Conservation (phyloP, 2,888 invertebrate species). For the Serripes groenlandicus region DNA sequence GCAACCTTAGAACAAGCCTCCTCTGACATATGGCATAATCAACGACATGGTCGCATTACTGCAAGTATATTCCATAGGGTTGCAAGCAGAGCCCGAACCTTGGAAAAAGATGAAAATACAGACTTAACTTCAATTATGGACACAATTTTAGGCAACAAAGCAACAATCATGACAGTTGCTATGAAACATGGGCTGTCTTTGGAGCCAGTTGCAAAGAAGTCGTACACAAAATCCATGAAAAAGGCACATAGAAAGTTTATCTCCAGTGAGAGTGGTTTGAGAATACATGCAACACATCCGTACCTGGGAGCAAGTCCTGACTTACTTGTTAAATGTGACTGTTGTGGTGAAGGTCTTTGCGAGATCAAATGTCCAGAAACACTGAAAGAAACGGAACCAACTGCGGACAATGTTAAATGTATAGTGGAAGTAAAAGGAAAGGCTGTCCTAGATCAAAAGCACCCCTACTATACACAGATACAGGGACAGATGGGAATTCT, state of each 20-base stretch:
- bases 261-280: constrained; percentile 29
- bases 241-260: constrained; percentile 39
- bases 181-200: constrained; percentile 59
- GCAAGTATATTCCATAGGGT: constrained; percentile 42
- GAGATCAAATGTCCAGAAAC: constrained; percentile 48
- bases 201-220: constrained; percentile 39
- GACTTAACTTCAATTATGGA: too few species aligned
- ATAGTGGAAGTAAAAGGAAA: background rate
- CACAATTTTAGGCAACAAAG: too few species aligned
- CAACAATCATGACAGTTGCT: constrained; percentile 23
- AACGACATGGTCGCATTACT: constrained; percentile 33
- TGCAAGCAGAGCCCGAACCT: background rate
- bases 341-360: constrained; percentile 49
- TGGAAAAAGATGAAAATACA: too few species aligned
- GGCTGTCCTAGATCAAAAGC: background rate
- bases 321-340: constrained; percentile 38
- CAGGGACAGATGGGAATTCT: constrained; percentile 40
- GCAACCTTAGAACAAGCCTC: constrained; percentile 15
- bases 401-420: constrained; percentile 23
- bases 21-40: constrained; percentile 16
- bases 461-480: constrained; percentile 38
- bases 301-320: constrained; percentile 54
- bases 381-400: constrained; percentile 27
- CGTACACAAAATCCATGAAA: constrained; percentile 25
- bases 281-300: constrained; percentile 5